Base-by-base conservation (phyloP, 2,113 vertebrate genomes). In the Orycteropus afer region DNA sequence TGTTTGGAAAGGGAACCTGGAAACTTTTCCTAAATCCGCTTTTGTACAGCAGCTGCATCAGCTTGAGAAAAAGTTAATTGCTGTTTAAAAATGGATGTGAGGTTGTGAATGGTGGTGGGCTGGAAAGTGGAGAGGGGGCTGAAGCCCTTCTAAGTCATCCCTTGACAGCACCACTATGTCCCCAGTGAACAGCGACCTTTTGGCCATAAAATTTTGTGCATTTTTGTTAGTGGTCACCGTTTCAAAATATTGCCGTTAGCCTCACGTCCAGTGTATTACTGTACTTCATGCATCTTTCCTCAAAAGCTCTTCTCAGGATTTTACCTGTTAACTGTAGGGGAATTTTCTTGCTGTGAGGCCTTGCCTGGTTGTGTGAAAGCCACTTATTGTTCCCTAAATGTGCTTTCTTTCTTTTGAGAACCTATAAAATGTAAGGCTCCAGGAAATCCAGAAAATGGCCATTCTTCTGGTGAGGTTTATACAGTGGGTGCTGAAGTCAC, bases 351-450 rank as follows among this genome's bases (percentile, higher is more conserved):
- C 59, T 82, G 0, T 79, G 55, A 93, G 49, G 65, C 12, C n/a
- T 79, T 81, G 37, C 27, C 11, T 90, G 27, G n/a, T 29, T 90
- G 2, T 89, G 49, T 74, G 77, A 93, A 84, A 34, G 11, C 34
- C 47, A 82, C 8, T 76, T 90, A 71, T 15, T 61, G 45, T 40
- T 40, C n/a, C 78, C 67, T 25, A 27, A 61, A 96, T 93, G 51
- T n/a, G 49, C 17, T 95, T 82, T 97, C 67, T 95, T 98, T 73
- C 63, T 97, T 91, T 93, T 94, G 97, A 99, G 99, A 99, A 97
- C 99, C 99, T 0, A 96, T 99, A 57, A 99, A 99, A 95, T 99
- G 99, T 96, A 97, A 59, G 94, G 97, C 98, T 96, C 99, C 99
- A 0, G 98, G 98, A 91, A 97, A 97, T 80, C 99, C 99, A 51